These are phyloP conservation scores for Gari tellinella DNA, from an alignment of 2,888 invertebrate species.

Conservation along the genomic window DNA sequence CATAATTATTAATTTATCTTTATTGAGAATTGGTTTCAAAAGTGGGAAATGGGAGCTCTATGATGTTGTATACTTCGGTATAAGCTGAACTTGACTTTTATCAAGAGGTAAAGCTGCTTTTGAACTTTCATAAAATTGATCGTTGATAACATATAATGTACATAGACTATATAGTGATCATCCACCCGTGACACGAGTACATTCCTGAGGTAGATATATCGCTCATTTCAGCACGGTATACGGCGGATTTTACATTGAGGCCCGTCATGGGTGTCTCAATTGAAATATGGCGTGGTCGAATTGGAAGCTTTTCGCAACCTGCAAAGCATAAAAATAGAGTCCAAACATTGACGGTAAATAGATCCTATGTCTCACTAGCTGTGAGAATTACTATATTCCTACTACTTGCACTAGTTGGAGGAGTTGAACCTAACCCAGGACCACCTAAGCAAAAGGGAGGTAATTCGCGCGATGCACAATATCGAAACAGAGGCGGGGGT, in stretches of 20 bases:
- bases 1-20: no score
- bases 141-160: no score
- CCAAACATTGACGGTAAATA: background rate
- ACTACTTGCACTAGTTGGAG: background rate
- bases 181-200: no score
- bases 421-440: conserved; percentile 11
- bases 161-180: no score
- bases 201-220: no score
- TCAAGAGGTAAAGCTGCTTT: no score
- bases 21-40: no score
- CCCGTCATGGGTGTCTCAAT: conserved; percentile 14
- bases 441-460: background rate
- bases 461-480: background rate
- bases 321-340: background rate
- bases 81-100: no score
- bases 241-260: conserved; percentile 5
- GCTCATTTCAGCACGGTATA: no score
- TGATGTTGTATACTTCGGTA: no score
- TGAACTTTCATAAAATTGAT: no score
- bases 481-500: background rate
- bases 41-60: no score
- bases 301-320: conserved; percentile 12
- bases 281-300: conserved; percentile 6
- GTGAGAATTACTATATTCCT: conserved; percentile 7
- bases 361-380: background rate